phyloP scores from a whole-genome alignment of 2,113 vertebrate genomes.

The Boleophthalmus pectinirostris region DNA sequence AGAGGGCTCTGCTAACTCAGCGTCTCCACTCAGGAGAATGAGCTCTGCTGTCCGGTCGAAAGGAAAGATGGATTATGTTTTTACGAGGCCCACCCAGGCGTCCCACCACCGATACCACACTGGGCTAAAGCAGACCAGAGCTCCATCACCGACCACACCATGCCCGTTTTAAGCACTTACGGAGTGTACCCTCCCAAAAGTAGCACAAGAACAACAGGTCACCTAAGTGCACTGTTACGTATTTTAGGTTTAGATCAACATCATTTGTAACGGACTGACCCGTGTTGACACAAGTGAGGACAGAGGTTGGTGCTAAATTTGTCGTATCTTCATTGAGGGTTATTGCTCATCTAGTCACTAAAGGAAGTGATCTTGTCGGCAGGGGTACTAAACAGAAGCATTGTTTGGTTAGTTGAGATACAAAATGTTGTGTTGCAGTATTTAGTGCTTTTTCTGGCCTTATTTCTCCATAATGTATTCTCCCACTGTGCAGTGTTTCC shows the following conservation, averaged over 20 bases:
- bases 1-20: slow-evolving; percentile 54
- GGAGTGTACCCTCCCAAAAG: not conserved
- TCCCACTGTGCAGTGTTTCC: slow-evolving; percentile 40
- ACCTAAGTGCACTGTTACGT: not conserved
- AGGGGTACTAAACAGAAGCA: slow-evolving; percentile 10
- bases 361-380: slow-evolving; percentile 34
- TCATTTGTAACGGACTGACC: not conserved
- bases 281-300: slow-evolving; percentile 3
- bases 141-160: slow-evolving; percentile 32
- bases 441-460: slow-evolving; percentile 10
- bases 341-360: slow-evolving; percentile 10
- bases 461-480: slow-evolving; percentile 15
- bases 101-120: slow-evolving; percentile 63
- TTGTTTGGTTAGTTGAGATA: not conserved
- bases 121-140: slow-evolving; percentile 36
- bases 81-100: slow-evolving; percentile 66
- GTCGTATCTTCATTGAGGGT: slow-evolving; percentile 1
- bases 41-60: slow-evolving; percentile 44
- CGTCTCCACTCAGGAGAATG: slow-evolving; percentile 49
- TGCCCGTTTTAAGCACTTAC: slow-evolving; percentile 20
- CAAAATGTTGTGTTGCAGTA: no score
- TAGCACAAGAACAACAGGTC: slow-evolving; percentile 10
- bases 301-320: not conserved
- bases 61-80: slow-evolving; percentile 63
- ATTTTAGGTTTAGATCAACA: not conserved